Evolutionary conservation across 1,140 invertebrate genomes (phyloP), one percentile per base, ranked within the genome.

Genomic region (Bursaphelenchus mucronatus): DNA sequence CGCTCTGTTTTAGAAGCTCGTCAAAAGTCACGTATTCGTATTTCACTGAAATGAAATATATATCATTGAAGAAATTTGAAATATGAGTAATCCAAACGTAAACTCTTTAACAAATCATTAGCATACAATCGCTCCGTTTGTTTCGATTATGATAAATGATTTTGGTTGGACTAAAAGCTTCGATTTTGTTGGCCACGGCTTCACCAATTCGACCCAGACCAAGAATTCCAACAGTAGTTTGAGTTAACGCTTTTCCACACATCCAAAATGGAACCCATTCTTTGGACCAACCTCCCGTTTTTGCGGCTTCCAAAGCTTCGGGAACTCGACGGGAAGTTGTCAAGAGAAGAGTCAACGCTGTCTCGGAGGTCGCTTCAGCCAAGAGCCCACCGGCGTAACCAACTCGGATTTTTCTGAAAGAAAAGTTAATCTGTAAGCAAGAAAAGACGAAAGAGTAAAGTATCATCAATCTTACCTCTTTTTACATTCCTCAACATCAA

Each of bases 341-440:
- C 64, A 93, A 80, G 11, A 91, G 81, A 9, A 94, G 82, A 0
- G 88, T 86, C 0, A 96, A 84, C 11, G 90, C 89, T n/a, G 92
- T 82, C 83, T 96, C 92, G 13, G 92, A 90, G 15, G 89, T 90
- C 2, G 91, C 89, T 84, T 92, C 89, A 0, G 91, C 94, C 9
- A 95, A 82, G n/a, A 93, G 88, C 76, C 89, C 87, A 1, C 92
- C 92, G 1, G 92, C 95, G 74, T 90, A 91, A 0, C 92, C 92
- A 55, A 86, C 82, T 44, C 69, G 56, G 19, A 85, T 79, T 21
- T 72, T 74, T 53, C 76, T 73, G 39, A 7, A 63, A 56, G 15
- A 8, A 7, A 17, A 50, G 5, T 17, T 43, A 55, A n/a, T 53
- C n/a, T 30, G 30, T 30, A 30, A 5, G 5, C 30, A 30, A 3